These are phyloP conservation scores for Ceryle rudis DNA, from an alignment of 2,797 vertebrate genomes.

Conservation along the genomic window DNA sequence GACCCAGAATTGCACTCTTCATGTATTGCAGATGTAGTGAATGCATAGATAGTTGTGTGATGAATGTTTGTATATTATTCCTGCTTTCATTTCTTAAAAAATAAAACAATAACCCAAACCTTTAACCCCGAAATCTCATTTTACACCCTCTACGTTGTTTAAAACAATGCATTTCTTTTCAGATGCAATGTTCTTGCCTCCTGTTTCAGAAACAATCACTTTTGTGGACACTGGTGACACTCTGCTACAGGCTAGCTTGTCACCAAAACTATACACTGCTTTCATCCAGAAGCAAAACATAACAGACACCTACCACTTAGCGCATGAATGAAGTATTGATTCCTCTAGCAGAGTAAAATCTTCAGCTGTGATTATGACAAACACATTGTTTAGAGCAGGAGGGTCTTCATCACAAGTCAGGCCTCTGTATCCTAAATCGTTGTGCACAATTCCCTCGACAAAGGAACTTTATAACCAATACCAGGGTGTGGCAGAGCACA, in stretches of 20 bases:
- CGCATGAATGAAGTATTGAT: not conserved
- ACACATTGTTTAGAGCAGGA: not conserved
- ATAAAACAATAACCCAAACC: not conserved
- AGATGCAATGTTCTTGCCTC: not conserved
- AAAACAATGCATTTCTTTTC: not conserved
- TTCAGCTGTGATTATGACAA: not conserved
- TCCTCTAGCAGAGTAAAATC: not conserved
- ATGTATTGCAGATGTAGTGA: not conserved
- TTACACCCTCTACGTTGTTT: not conserved
- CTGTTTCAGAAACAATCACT: not conserved
- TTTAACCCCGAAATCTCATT: constrained; percentile 7
- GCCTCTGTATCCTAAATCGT: not conserved
- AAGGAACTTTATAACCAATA: rapidly evolving
- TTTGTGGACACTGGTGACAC: not conserved
- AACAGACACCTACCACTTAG: not conserved
- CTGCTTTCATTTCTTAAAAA: not conserved
- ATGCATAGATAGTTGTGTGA: not conserved
- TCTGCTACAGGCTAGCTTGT: not conserved
- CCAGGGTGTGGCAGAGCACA: not conserved
- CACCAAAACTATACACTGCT: not conserved
- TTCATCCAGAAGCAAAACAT: not conserved
- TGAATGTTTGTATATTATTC: not conserved
- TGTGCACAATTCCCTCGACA: not conserved
- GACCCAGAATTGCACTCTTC: not conserved
- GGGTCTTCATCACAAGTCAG: not conserved